These are phyloP conservation scores for Echeneis naucrates DNA, from an alignment of 2,797 vertebrate species.

Conservation along the genomic window DNA sequence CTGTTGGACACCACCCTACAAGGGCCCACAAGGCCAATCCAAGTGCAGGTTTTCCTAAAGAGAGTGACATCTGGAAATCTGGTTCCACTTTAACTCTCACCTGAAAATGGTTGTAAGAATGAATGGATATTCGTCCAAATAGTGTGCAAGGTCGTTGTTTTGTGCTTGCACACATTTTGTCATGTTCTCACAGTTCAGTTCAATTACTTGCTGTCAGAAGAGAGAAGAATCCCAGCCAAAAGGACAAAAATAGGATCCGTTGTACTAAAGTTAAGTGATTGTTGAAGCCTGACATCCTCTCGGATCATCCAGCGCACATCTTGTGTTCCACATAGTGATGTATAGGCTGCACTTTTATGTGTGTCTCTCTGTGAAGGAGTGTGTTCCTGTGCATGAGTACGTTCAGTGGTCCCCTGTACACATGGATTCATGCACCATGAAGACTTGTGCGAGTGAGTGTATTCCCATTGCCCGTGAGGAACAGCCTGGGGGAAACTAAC, in stretches of 20 bases:
- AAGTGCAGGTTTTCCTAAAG: background rate
- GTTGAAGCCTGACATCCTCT: constrained; percentile 3
- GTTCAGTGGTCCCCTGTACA: background rate
- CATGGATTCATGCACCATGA: constrained; percentile 31
- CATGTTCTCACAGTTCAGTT: background rate
- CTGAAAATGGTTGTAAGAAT: background rate
- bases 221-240: background rate
- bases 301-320: constrained; percentile 14
- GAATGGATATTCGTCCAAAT: too few species aligned
- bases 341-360: constrained; percentile 14
- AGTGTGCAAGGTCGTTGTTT: too few species aligned
- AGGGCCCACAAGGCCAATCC: background rate
- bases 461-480: constrained; percentile 45
- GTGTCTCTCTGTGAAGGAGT: constrained; percentile 4
- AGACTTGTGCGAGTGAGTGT: constrained; percentile 23
- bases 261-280: background rate
- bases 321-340: constrained; percentile 15
- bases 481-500: constrained; percentile 53
- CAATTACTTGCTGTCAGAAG: background rate
- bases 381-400: background rate
- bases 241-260: background rate
- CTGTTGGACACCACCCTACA: background rate
- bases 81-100: background rate
- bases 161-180: background rate
- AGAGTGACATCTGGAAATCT: background rate